Conservation (phyloP, 2,888 invertebrate species). For the Drosophila austrosaltans region DNA sequence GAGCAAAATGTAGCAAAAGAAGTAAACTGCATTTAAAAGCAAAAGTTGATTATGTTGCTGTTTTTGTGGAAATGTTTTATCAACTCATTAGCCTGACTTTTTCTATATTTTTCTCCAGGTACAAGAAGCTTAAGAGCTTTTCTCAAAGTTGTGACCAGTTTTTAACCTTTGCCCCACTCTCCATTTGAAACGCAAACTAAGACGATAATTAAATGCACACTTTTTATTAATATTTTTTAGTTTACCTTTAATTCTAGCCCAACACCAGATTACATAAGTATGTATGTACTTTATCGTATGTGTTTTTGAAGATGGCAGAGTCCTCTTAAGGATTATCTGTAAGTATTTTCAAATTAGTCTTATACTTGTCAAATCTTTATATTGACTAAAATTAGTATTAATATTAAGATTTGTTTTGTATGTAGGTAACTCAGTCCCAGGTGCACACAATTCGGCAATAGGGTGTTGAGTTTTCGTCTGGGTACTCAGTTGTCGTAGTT, state of each 20-base stretch:
- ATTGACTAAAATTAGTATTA: too few relatives aligned
- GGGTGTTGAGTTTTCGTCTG: neutral
- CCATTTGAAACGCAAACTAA: neutral
- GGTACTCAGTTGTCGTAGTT: neutral
- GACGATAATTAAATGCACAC: neutral
- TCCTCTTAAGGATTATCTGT: slow-evolving; percentile 21
- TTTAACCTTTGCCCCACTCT: neutral
- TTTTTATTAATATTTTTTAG: neutral
- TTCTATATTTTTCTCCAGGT: neutral
- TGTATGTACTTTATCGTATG: neutral
- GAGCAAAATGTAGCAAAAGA: neutral
- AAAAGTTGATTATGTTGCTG: neutral
- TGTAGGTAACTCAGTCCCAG: slow-evolving; percentile 6
- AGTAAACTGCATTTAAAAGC: neutral
- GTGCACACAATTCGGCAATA: slow-evolving; percentile 38
- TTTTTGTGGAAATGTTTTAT: slow-evolving; percentile 34
- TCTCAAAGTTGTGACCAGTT: slow-evolving; percentile 20
- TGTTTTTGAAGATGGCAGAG: neutral
- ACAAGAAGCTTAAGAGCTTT: slow-evolving; percentile 48
- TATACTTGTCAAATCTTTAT: too few relatives aligned
- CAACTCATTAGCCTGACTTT: slow-evolving; percentile 42
- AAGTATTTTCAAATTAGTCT: slow-evolving; percentile 27
- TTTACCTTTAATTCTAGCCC: slow-evolving; percentile 11
- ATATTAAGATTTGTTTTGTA: neutral
- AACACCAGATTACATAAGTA: slow-evolving; percentile 8